Conservation (phyloP, 2,113 vertebrate genomes). For the Asarcornis scutulata region DNA sequence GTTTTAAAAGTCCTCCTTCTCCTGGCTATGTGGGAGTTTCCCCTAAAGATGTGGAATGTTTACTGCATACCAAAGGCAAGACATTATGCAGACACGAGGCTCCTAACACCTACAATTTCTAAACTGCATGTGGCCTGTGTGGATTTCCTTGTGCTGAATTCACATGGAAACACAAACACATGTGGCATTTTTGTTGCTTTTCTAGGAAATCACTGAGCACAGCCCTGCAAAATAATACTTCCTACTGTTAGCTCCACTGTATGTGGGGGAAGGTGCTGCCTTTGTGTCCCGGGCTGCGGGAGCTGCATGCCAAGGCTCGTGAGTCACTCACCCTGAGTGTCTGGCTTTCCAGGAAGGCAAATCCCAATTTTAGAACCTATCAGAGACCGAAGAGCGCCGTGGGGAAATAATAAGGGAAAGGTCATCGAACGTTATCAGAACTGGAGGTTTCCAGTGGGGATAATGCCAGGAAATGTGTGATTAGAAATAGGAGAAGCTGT, state of each 20-base stretch:
- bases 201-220: slow-evolving; percentile 65
- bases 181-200: slow-evolving; percentile 68
- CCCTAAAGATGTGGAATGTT: slow-evolving; percentile 69
- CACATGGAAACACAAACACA: slow-evolving; percentile 68
- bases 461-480: slow-evolving; percentile 9
- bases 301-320: slow-evolving; percentile 29
- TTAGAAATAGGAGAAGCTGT: slow-evolving; percentile 22
- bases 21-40: slow-evolving; percentile 62
- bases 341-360: slow-evolving; percentile 69
- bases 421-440: slow-evolving; percentile 42
- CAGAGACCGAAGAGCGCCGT: accelerated
- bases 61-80: slow-evolving; percentile 61
- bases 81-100: slow-evolving; percentile 56
- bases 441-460: slow-evolving; percentile 14
- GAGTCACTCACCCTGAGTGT: slow-evolving; percentile 42
- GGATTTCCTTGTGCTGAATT: slow-evolving; percentile 64
- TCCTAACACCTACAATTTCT: slow-evolving; percentile 69
- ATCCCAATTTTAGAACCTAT: slow-evolving; percentile 55
- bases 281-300: slow-evolving; percentile 38
- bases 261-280: slow-evolving; percentile 1
- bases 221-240: slow-evolving; percentile 68
- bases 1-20: slow-evolving; percentile 44
- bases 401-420: slow-evolving; percentile 66
- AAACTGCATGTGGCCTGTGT: slow-evolving; percentile 60
- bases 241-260: slow-evolving; percentile 45